These are phyloP conservation scores for Panagrolaimus sp. DNA, from an alignment of 1,140 invertebrate species.

Conservation along the genomic window DNA sequence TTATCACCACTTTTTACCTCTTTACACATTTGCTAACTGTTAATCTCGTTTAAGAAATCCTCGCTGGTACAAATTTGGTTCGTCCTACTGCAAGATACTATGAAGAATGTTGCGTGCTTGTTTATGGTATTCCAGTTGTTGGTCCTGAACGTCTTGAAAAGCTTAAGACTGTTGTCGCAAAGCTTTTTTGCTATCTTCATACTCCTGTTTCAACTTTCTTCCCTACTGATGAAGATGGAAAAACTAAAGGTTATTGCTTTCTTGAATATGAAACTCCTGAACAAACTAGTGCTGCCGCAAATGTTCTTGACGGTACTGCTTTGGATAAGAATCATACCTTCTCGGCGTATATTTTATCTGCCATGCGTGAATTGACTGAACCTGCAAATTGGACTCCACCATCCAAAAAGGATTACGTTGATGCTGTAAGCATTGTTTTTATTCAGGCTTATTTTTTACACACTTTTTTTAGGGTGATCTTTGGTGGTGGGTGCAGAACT, in stretches of 20 bases:
- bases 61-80: neutral
- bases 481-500: slow-evolving; percentile 81
- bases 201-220: slow-evolving; percentile 69
- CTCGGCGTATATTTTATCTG: slow-evolving; percentile 86
- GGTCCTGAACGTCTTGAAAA: slow-evolving; percentile 83
- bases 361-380: slow-evolving; percentile 87
- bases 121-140: slow-evolving; percentile 90
- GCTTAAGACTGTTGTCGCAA: slow-evolving; percentile 82
- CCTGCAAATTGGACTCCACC: slow-evolving; percentile 82
- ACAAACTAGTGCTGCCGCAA: slow-evolving; percentile 63
- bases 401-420: slow-evolving; percentile 73
- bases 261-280: slow-evolving; percentile 46
- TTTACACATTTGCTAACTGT: neutral
- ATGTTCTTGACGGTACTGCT: slow-evolving; percentile 81
- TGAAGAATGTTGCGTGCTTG: slow-evolving; percentile 87
- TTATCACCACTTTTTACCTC: neutral
- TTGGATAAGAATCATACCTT: slow-evolving; percentile 94
- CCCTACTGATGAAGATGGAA: slow-evolving; percentile 67
- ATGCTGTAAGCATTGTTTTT: slow-evolving; percentile 61
- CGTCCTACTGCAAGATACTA: slow-evolving; percentile 62
- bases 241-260: slow-evolving; percentile 68
- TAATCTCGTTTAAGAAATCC: slow-evolving; percentile 28
- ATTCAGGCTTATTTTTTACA: neutral
- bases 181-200: slow-evolving; percentile 82
- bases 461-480: slow-evolving; percentile 71